phyloP scores from a whole-genome alignment of 2,888 invertebrate genomes.

The Sesamia inferens region DNA sequence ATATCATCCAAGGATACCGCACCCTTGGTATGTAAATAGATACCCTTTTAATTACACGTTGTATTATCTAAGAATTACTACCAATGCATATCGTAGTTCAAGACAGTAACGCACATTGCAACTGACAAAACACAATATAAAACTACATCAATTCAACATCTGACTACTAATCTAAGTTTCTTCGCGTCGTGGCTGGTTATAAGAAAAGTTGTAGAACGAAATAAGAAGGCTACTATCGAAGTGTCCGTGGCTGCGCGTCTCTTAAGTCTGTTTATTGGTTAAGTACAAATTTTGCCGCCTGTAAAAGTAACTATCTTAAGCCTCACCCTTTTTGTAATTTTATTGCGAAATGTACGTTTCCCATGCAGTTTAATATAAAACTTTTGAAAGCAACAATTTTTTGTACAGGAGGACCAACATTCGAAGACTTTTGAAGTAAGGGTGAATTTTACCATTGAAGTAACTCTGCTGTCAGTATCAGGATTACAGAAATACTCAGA shows the following conservation, averaged over 20 bases:
- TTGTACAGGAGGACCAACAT: background rate
- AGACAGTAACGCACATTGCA: background rate
- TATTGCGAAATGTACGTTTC: constrained; percentile 1
- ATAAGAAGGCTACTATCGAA: background rate
- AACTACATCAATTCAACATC: constrained; percentile 29
- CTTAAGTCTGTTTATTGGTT: constrained; percentile 1
- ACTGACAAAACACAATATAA: constrained; percentile 9
- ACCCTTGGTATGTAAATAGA: no score
- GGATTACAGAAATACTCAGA: no score
- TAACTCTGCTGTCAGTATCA: background rate
- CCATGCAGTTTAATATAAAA: background rate
- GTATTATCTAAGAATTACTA: background rate
- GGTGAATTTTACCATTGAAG: background rate
- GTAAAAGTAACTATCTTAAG: constrained; percentile 10
- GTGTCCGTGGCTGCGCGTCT: constrained; percentile 9
- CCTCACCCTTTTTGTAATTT: background rate
- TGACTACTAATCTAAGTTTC: constrained; percentile 36
- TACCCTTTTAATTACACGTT: no score
- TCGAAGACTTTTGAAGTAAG: background rate
- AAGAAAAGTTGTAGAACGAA: constrained; percentile 24
- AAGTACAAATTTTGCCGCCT: background rate
- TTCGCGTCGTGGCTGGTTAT: constrained; percentile 1
- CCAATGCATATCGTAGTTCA: background rate
- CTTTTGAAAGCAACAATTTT: background rate
- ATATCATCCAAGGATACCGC: no score